Conservation (phyloP, 2,113 vertebrate species). For the Brachypteracias leptosomus region DNA sequence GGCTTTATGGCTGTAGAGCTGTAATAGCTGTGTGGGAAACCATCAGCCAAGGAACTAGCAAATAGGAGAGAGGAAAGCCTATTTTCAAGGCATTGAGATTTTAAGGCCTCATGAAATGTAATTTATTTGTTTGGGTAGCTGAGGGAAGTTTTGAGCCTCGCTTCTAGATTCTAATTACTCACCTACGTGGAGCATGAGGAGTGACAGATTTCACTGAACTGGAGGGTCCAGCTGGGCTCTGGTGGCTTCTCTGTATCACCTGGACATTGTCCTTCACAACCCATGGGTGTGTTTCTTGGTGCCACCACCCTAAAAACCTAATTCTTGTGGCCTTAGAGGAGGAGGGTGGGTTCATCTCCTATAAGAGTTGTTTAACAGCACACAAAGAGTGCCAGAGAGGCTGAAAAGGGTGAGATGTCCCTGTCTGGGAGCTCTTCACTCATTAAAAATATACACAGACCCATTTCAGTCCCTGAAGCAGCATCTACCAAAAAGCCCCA, state of each 20-base stretch:
- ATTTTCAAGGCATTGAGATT: neutral
- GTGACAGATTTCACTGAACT: constrained; percentile 30
- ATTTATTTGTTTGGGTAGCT: neutral
- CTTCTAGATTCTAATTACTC: neutral
- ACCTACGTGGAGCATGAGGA: neutral
- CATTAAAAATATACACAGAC: neutral
- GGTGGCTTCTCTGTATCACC: neutral
- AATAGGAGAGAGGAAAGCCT: neutral
- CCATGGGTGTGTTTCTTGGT: neutral
- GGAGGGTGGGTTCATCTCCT: neutral
- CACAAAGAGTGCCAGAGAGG: neutral
- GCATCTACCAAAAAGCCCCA: neutral
- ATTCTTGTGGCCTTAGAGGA: neutral
- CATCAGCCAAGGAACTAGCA: neutral
- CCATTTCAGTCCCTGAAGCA: neutral
- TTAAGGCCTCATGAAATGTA: neutral
- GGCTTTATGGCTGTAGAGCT: neutral
- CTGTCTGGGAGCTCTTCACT: neutral
- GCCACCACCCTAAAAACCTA: neutral
- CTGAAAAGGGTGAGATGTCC: neutral
- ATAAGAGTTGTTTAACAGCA: constrained; percentile 27
- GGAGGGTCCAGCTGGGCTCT: neutral
- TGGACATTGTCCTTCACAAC: constrained; percentile 9
- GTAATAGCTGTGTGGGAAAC: neutral
- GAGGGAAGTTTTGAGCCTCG: neutral